phyloP scores from a whole-genome alignment of 2,888 invertebrate species.

The Hypomecis punctinalis region DNA sequence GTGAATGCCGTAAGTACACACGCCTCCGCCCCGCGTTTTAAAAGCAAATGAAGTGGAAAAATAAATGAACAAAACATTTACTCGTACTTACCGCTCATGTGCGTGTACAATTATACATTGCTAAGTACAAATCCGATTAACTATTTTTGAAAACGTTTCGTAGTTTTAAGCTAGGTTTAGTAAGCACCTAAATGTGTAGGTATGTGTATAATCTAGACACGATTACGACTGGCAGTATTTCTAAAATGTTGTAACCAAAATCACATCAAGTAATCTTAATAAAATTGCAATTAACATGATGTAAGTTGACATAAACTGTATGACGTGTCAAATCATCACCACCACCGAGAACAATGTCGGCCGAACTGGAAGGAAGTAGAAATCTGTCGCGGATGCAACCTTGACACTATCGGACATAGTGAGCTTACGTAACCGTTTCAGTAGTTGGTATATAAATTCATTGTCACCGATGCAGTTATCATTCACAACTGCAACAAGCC shows the following conservation, averaged over 20 bases:
- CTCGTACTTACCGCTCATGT: background rate
- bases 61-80: conserved; percentile 6
- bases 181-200: no score
- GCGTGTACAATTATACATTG: background rate
- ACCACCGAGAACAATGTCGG: conserved; percentile 6
- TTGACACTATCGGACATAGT: conserved; percentile 65
- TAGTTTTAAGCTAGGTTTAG: background rate
- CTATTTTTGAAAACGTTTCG: background rate
- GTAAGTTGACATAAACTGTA: background rate
- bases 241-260: no score
- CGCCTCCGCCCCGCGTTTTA: conserved; percentile 15
- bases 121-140: background rate
- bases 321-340: conserved; percentile 19
- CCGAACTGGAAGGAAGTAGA: conserved; percentile 61
- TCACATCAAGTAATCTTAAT: no score
- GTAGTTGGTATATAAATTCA: conserved; percentile 75
- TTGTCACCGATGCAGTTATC: conserved; percentile 63
- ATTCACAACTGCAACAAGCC: conserved; percentile 66
- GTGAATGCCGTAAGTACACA: conserved; percentile 16
- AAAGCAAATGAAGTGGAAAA: conserved; percentile 17
- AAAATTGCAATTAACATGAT: no score
- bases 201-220: no score
- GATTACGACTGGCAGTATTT: no score
- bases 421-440: conserved; percentile 66
- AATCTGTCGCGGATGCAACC: conserved; percentile 60